These are phyloP conservation scores for Microtus californicus DNA, from an alignment of 2,797 vertebrate species.

Conservation along the genomic window DNA sequence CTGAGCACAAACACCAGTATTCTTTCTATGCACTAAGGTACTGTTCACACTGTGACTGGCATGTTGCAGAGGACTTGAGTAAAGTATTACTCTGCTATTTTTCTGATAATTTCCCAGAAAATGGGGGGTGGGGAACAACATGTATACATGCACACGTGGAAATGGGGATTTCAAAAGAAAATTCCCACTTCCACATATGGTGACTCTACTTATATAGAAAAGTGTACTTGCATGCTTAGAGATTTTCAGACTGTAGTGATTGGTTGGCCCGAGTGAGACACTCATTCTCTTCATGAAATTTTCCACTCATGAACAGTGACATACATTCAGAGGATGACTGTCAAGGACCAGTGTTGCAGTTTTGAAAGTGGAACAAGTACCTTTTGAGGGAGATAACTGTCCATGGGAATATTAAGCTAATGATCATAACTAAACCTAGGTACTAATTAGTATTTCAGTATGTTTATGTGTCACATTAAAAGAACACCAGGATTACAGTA, in stretches of 20 bases:
- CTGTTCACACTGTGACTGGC: conserved; percentile 1
- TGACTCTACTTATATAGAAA: conserved; percentile 13
- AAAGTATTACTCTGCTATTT: conserved; percentile 18
- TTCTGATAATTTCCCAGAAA: conserved; percentile 60
- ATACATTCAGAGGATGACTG: conserved; percentile 46
- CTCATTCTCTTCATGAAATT: conserved; percentile 64
- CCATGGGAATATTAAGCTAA: conserved; percentile 51
- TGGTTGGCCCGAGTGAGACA: conserved; percentile 27
- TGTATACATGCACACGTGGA: not conserved
- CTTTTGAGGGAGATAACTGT: conserved; percentile 3
- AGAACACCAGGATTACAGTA: not conserved
- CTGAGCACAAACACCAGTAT: not conserved
- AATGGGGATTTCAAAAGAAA: conserved; percentile 65
- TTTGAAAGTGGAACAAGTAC: conserved; percentile 46
- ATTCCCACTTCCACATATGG: conserved; percentile 26
- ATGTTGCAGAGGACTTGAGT: not conserved
- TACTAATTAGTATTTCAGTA: not conserved
- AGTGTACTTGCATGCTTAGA: conserved; percentile 4
- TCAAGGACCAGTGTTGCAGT: not conserved
- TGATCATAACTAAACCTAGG: conserved; percentile 32
- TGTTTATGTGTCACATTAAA: not conserved
- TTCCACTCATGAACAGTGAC: not conserved
- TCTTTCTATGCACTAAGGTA: not conserved
- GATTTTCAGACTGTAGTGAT: conserved; percentile 1
- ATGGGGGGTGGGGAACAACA: conserved; percentile 15